Percentiles rank a stretch among this genome's conserved stretches.
phyloP scores from a whole-genome alignment of 2,888 invertebrate species.

The Drosophila quasianomalipes region DNA sequence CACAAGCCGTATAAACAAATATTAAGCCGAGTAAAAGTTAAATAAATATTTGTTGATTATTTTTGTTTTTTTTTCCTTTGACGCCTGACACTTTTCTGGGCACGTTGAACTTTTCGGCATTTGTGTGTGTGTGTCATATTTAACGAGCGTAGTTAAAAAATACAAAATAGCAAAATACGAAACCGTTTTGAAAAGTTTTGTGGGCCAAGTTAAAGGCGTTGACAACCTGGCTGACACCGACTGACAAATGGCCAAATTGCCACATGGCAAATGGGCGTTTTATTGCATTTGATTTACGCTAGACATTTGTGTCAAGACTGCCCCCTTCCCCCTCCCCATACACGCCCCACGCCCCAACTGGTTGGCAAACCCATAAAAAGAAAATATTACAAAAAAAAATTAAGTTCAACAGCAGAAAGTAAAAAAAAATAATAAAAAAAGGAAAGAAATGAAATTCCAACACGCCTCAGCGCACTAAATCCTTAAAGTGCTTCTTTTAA shows the following conservation, averaged over 20 bases:
- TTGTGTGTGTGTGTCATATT: conserved; percentile 59
- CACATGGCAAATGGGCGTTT: conserved; percentile 21
- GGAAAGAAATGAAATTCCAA: conserved; percentile 26
- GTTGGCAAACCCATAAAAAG: background rate
- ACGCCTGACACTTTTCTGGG: conserved; percentile 47
- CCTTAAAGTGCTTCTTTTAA: conserved; percentile 50
- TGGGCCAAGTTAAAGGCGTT: conserved; percentile 41
- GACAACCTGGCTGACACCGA: conserved; percentile 34
- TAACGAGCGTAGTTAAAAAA: conserved; percentile 49
- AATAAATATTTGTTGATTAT: conserved; percentile 57
- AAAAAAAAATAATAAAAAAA: background rate
- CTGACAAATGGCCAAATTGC: conserved; percentile 35
- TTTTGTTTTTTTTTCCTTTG: conserved; percentile 8
- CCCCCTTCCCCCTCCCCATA: background rate
- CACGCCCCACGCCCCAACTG: conserved; percentile 11
- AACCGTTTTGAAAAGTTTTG: conserved; percentile 14
- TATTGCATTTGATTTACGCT: conserved; percentile 54
- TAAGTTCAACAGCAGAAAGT: background rate
- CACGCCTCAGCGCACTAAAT: conserved; percentile 45
- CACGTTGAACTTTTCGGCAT: conserved; percentile 64
- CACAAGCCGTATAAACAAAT: conserved; percentile 53
- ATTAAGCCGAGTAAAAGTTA: conserved; percentile 55
- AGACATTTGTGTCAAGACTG: conserved; percentile 41
- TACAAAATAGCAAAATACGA: background rate
- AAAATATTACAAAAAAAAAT: conserved; percentile 14